Base-by-base conservation (phyloP, 2,797 vertebrate species). In the Megaceryle alcyon region DNA sequence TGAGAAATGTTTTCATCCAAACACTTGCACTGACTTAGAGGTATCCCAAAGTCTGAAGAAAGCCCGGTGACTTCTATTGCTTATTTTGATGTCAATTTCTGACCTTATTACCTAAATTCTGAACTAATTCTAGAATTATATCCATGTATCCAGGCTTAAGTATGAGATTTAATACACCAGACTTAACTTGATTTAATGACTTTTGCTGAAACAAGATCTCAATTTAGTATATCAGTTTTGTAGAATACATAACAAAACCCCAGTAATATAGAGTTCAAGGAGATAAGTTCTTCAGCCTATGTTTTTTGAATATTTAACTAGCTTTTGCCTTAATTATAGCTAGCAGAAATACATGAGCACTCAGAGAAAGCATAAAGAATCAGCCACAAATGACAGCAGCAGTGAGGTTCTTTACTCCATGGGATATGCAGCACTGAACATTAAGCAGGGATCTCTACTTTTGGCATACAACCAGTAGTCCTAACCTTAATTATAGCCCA, bases 261-360 rank as follows among this genome's bases (percentile, higher is more conserved):
- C 57, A 63, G 15, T 29, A 51, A 15, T 57, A 15, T n/a, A 26
- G 59, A 76, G 18, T 53, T 88, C 35, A 92, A 85, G 70, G 75
- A 87, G 37, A 29, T 51, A 71, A 68, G 37, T 92, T 76, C 60
- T 79, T 76, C n/a, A 76, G 19, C 18, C 49, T 92, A 21, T 60
- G 49, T 5, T 25, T 90, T 85, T 68, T 96, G 89, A 92, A 69
- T 90, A 16, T 80, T 80, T 73, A 77, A 64, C 77, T 64, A 88
- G 46, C 46, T 90, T n/a, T 88, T 73, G 54, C 28, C 37, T 88
- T 90, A 51, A 35, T 90, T 86, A 73, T 28, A 80, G 4, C 37
- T 53, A 72, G 41, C 33, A 80, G 72, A 90, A 61, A 28, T 65
- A 83, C 60, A 46, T 69, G 46, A 80, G 43, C 14, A 57, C 37